These are phyloP conservation scores for Pterois miles DNA, from an alignment of 2,797 vertebrate species.

Conservation along the genomic window DNA sequence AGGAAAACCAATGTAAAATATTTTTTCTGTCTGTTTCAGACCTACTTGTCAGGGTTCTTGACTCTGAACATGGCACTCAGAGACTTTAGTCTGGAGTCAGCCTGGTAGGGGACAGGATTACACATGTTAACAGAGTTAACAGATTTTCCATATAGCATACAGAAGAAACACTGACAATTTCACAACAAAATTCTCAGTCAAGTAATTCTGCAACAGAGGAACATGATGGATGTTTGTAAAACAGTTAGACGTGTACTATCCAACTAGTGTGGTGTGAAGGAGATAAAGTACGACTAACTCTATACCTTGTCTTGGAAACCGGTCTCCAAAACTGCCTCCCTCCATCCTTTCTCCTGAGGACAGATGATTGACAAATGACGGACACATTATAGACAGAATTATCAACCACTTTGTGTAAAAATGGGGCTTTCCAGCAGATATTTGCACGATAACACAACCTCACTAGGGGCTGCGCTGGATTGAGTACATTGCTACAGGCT, in stretches of 20 bases:
- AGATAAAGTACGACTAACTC: background rate
- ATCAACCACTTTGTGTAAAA: background rate
- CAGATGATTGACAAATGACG: conserved; percentile 18
- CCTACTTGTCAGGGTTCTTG: conserved; percentile 98
- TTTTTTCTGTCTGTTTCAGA: conserved; percentile 24
- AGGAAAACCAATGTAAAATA: background rate
- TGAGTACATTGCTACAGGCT: background rate
- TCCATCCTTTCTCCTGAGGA: conserved; percentile 93
- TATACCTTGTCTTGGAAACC: conserved; percentile 97
- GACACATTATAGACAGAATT: conserved; percentile 11
- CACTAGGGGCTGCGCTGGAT: background rate
- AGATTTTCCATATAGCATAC: too few species aligned
- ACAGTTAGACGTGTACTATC: background rate
- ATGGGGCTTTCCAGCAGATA: background rate
- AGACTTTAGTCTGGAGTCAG: conserved; percentile 96
- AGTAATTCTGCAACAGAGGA: background rate
- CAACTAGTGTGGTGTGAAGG: background rate
- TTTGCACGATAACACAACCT: background rate
- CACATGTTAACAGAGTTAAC: background rate
- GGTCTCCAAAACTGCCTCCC: conserved; percentile 93
- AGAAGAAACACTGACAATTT: background rate
- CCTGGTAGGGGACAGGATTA: conserved; percentile 76
- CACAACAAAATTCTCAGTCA: background rate
- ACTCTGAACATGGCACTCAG: conserved; percentile 97
- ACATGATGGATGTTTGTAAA: background rate